A percentile compares a stretch with the other conserved stretches of the same genome.
These are phyloP conservation scores for Pammene aurita DNA, from an alignment of 2,888 invertebrate species.

Conservation along the genomic window DNA sequence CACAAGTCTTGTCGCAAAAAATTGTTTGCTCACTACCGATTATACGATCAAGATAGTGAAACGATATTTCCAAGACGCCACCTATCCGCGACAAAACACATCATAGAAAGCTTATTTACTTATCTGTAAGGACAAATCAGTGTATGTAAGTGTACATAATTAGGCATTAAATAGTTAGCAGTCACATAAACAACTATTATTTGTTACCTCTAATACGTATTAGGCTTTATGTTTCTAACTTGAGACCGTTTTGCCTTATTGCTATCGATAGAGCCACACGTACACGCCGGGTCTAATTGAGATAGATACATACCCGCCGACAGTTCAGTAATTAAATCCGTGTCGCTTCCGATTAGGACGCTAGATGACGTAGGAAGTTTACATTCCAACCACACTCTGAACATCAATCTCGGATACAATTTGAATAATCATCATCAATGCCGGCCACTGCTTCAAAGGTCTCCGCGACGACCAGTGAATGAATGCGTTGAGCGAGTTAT, in stretches of 20 bases:
- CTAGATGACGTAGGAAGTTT: neutral
- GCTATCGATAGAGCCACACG: slow-evolving; percentile 10
- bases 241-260: neutral
- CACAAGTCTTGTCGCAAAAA: too few relatives aligned
- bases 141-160: too few relatives aligned
- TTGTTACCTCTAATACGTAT: neutral
- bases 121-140: too few relatives aligned
- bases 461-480: too few relatives aligned
- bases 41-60: too few relatives aligned
- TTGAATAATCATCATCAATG: neutral
- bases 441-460: neutral
- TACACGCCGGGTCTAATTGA: slow-evolving; percentile 18
- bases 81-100: too few relatives aligned
- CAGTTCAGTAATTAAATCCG: slow-evolving; percentile 32
- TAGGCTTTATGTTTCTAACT: slow-evolving; percentile 3
- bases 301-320: slow-evolving; percentile 20
- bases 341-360: slow-evolving; percentile 19
- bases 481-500: too few relatives aligned
- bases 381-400: neutral
- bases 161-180: too few relatives aligned
- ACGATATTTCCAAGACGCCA: too few relatives aligned
- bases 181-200: neutral
- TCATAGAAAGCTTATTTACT: too few relatives aligned
- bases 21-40: too few relatives aligned
- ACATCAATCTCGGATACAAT: neutral